Percentiles rank a stretch among this genome's conserved stretches.
Evolutionary conservation across 2,113 vertebrate species (phyloP).

Genomic region (Sinocyclocheilus rhinocerous): DNA sequence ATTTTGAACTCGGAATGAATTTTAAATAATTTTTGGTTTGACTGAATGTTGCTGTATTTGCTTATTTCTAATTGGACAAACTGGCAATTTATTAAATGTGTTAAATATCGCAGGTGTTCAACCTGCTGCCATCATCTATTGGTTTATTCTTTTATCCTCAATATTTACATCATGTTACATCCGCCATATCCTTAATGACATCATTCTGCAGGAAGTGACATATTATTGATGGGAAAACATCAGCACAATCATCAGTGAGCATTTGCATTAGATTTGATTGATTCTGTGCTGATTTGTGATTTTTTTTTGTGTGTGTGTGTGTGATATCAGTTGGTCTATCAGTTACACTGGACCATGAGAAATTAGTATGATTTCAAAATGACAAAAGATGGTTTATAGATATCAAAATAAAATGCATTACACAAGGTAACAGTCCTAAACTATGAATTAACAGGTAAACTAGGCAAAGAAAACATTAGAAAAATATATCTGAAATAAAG

Average conservation of each 20-base stretch:
- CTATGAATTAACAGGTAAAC: background rate
- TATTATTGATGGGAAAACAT: background rate
- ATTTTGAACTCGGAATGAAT: background rate
- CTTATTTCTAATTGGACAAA: background rate
- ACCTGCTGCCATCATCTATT: background rate
- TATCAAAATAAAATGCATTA: background rate
- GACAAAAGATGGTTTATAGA: background rate
- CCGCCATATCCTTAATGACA: background rate
- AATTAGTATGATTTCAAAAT: background rate
- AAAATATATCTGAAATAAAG: background rate
- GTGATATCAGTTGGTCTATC: no score
- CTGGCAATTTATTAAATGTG: background rate
- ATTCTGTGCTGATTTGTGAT: background rate
- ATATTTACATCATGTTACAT: background rate
- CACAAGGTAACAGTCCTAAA: background rate
- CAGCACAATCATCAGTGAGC: background rate
- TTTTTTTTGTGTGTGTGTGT: no score
- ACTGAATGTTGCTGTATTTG: background rate
- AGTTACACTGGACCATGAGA: background rate
- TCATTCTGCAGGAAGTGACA: background rate
- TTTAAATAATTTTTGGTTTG: background rate
- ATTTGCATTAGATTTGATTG: background rate
- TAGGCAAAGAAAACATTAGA: background rate
- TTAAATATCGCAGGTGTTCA: background rate
- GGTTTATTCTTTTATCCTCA: background rate